Base-by-base conservation (phyloP, 2,888 invertebrate species). In the Amiota minor region DNA sequence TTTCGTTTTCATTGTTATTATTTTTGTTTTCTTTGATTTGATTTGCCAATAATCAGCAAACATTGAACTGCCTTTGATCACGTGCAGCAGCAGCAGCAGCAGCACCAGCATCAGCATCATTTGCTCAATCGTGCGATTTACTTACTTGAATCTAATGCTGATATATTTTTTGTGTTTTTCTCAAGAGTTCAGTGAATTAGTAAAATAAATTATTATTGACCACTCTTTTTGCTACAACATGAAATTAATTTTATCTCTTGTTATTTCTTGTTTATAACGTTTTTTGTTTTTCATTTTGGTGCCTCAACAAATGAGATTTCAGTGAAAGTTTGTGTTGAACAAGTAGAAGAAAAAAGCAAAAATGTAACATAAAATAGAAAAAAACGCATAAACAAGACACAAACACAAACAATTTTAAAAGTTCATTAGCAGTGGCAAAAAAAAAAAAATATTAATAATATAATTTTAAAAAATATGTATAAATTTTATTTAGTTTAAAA, bases 181-280 rank as follows among this genome's bases (percentile, higher is more conserved):
- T 59, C 59, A 11, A 11, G 11, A 20, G 11, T 47, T 47, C 46
- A 65, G 65, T 65, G 62, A 45, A 45, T 62, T 65, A 65, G 18
- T 65, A 65, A 59, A 65, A 20, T 49, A 49, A 65, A 65, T 65
- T 65, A 65, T 65, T 65, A 65, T 47, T 47, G 65, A 47, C 65
- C 18, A 47, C 65, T 65, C 11, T 18, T 55, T 65, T 47, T 65
- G 65, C 11, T 49, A 65, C 47, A 49, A 65, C 46, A 65, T 65
- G 47, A 35, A 49, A 65, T 65, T 49, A 16, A 49, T 65, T 65
- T 65, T 46, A 2, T 65, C 12, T 35, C 12, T 23, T 20, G 20
- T 45, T 62, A 14, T 12, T 62, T 12, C 45, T 45, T 23, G 11
- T 35, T 62, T 62, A 14, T 62, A n/a, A 62, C 1, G n/a, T 65